Evolutionary conservation across 1,140 invertebrate species (phyloP).

Genomic region (Steinernema feltiae): DNA sequence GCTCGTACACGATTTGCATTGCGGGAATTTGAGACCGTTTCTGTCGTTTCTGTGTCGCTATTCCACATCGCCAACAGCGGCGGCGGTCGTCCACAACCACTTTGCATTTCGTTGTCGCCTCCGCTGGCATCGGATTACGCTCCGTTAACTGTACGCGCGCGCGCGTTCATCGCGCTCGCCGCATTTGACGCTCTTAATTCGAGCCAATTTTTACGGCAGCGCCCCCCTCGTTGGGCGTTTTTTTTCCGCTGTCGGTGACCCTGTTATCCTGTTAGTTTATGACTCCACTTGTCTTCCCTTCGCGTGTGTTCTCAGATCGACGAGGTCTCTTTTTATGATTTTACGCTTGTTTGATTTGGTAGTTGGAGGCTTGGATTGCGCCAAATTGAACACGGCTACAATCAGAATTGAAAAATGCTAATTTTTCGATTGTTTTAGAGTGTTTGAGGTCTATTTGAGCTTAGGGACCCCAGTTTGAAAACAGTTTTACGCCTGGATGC

Average conservation of each 20-base stretch:
- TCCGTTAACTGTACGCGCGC: background rate
- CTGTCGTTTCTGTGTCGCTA: background rate
- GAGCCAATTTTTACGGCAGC: background rate
- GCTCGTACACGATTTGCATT: background rate
- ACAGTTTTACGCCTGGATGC: too few species aligned
- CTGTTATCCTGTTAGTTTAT: constrained; percentile 8
- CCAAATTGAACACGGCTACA: too few species aligned
- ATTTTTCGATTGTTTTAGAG: too few species aligned
- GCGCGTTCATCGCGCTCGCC: too few species aligned
- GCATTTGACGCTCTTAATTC: background rate
- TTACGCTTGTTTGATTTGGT: background rate
- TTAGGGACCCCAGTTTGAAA: too few species aligned
- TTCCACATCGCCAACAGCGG: background rate
- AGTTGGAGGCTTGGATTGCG: too few species aligned
- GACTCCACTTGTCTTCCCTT: background rate
- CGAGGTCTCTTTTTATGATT: background rate
- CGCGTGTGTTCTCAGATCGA: background rate
- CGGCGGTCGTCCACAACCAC: background rate
- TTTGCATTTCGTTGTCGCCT: background rate
- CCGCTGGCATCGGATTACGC: constrained; percentile 5
- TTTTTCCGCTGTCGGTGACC: background rate
- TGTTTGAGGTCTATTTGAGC: too few species aligned
- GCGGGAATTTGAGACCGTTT: background rate
- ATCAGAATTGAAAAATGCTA: too few species aligned
- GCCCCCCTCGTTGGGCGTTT: background rate